Conservation (phyloP, 2,797 vertebrate species). For the Dendrocincla fuliginosa region DNA sequence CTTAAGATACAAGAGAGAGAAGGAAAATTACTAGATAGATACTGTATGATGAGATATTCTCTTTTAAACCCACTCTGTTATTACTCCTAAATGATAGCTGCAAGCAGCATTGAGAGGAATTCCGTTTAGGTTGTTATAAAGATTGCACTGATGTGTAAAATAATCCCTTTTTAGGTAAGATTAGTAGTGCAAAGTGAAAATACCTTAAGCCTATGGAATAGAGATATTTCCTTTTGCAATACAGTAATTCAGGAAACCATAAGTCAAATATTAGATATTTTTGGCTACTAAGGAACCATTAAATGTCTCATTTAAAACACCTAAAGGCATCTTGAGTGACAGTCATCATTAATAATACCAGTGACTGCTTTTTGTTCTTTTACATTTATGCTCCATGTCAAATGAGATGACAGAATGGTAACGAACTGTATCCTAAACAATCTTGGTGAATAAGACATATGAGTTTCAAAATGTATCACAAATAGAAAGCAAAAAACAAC, state of each 20-base stretch:
- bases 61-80: conserved; percentile 44
- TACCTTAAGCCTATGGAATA: not conserved
- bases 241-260: not conserved
- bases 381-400: not conserved
- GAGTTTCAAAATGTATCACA: not conserved
- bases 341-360: not conserved
- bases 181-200: conserved; percentile 29
- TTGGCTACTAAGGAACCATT: not conserved
- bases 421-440: not conserved
- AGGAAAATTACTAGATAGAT: conserved; percentile 56
- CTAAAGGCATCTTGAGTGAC: conserved; percentile 3
- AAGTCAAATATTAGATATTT: not conserved
- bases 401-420: not conserved
- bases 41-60: conserved; percentile 43
- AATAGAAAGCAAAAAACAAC: not conserved
- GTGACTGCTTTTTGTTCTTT: not conserved
- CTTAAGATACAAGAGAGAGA: not conserved
- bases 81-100: conserved; percentile 59
- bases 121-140: not conserved
- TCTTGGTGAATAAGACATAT: not conserved
- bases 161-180: conserved; percentile 22
- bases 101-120: conserved; percentile 28
- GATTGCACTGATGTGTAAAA: conserved; percentile 59
- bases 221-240: not conserved
- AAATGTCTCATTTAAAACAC: not conserved